phyloP scores from a whole-genome alignment of 2,797 vertebrate species.

The Muscicapa striata region DNA sequence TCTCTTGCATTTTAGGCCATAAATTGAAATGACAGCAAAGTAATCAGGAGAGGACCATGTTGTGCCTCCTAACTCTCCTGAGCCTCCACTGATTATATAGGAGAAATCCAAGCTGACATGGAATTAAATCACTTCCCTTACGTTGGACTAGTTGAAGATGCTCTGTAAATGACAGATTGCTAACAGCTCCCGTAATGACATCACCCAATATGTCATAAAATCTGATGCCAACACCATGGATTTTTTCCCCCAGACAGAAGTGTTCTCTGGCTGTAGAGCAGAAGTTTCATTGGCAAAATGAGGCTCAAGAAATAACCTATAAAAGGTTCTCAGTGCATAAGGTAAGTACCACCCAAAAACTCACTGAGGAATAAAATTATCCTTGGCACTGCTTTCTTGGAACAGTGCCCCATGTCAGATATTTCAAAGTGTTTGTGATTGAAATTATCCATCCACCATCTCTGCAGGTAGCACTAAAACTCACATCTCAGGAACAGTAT shows the following conservation, averaged over 20 bases:
- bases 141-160: constrained; percentile 1
- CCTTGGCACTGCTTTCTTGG: constrained; percentile 16
- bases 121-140: constrained; percentile 57
- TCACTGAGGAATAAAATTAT: constrained; percentile 32
- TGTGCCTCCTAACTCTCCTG: constrained; percentile 33
- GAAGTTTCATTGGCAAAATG: constrained; percentile 23
- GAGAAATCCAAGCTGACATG: constrained; percentile 54
- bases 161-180: constrained; percentile 66
- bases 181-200: constrained; percentile 67
- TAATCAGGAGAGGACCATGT: constrained; percentile 40
- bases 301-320: constrained; percentile 20
- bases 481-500: background rate
- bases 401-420: constrained; percentile 4
- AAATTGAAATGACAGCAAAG: constrained; percentile 41
- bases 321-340: background rate
- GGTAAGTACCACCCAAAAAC: constrained; percentile 34
- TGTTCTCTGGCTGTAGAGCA: constrained; percentile 21
- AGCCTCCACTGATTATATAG: constrained; percentile 16
- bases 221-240: constrained; percentile 48
- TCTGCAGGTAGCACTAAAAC: constrained; percentile 23
- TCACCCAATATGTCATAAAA: constrained; percentile 70
- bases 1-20: background rate
- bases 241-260: background rate
- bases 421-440: constrained; percentile 24
- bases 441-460: constrained; percentile 36